Evolutionary conservation across 2,797 vertebrate genomes (phyloP).

Genomic region (Gobionotothen gibberifrons): DNA sequence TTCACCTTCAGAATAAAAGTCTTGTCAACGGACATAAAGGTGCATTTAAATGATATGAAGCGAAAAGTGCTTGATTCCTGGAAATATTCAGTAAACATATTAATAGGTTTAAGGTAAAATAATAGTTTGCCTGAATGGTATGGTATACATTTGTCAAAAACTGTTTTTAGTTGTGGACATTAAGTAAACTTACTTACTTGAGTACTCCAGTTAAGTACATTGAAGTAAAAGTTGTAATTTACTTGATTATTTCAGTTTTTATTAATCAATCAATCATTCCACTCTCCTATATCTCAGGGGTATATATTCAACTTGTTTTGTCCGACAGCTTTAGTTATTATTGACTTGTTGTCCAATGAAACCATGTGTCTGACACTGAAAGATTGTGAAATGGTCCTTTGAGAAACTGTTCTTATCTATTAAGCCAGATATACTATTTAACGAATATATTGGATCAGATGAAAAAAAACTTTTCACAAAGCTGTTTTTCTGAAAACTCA

Average conservation of each 20-base stretch:
- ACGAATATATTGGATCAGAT: no score
- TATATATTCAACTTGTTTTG: neutral
- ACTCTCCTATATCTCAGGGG: neutral
- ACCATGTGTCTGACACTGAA: no score
- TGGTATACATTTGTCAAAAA: neutral
- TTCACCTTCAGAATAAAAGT: constrained; percentile 51
- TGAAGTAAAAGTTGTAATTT: neutral
- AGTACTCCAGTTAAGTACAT: neutral
- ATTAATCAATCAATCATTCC: neutral
- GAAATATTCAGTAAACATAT: neutral
- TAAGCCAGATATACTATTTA: no score
- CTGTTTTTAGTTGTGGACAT: no score
- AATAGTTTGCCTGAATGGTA: neutral
- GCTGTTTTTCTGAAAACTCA: no score
- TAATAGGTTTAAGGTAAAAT: neutral
- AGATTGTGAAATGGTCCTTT: no score
- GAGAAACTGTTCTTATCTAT: no score
- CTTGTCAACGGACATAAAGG: rapidly evolving
- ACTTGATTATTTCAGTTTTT: neutral
- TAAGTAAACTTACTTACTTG: no score
- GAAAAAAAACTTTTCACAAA: no score
- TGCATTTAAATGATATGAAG: neutral
- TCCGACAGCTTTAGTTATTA: neutral
- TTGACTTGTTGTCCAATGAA: neutral
- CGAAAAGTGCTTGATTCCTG: neutral